Base-by-base conservation (phyloP, 2,888 invertebrate species). In the Cryptocheilus praepositus region DNA sequence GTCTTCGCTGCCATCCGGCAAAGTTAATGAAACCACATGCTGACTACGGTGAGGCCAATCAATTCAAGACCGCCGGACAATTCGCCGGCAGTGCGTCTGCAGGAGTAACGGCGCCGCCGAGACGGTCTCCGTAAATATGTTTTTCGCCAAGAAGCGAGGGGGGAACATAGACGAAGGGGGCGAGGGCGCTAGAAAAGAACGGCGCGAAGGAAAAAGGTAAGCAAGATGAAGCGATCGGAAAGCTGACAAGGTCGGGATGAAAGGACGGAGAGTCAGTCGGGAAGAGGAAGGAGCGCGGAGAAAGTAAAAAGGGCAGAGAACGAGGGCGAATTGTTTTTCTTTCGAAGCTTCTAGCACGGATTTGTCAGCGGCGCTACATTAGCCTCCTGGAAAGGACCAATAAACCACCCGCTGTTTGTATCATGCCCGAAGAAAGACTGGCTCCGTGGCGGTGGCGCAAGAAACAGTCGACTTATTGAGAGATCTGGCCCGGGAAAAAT, bases 281-380 rank as follows among this genome's bases (percentile, higher is more conserved):
- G 36, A 21, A 19, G 25, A 43, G 45, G 44, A 22, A 21, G 52
- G 22, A 52, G 13, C 15, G 49, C 7, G 36, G 21, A 46, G 15
- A 15, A 36, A 58, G 25, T 43, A 51, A 28, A 25, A 49, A 49
- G 49, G 49, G 18, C 25, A 18, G 54, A 52, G 56, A 57, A 57
- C 59, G 52, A 63, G 60, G 18, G 63, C 58, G 59, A 72, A 60
- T 79, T 73, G 67, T 77, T 78, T 74, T 79, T 77, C 73, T 69
- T 63, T 61, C 71, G 74, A 64, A 56, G 67, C 65, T 67, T 36
- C 53, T 59, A 43, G 64, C 69, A 70, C 63, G 74, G 79, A 82
- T 81, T 81, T 79, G 80, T 81, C 76, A 73, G 64, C 55, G 71
- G 70, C 64, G 71, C 65, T 69, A 76, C 78, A 80, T 80, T 81